Conservation (phyloP, 1,140 invertebrate species). For the Dreissena polymorpha region DNA sequence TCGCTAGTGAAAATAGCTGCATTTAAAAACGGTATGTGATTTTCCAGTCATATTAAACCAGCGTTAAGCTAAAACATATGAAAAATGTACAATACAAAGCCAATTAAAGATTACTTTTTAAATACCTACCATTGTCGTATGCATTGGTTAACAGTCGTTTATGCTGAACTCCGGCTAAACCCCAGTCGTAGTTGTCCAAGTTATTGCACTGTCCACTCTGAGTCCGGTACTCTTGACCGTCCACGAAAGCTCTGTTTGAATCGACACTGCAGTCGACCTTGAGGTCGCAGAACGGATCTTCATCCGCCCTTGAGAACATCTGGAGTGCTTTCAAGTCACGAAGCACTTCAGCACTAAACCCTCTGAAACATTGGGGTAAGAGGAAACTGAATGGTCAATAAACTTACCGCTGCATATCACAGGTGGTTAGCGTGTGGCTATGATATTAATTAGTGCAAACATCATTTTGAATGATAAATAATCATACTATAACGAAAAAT, state of each 20-base stretch:
- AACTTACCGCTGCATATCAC: no score
- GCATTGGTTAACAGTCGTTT: conserved; percentile 1
- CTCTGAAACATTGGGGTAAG: no score
- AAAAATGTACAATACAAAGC: background rate
- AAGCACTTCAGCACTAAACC: no score
- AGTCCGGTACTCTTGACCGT: conserved; percentile 16
- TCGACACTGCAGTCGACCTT: background rate
- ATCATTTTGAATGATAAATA: no score
- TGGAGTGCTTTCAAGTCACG: background rate
- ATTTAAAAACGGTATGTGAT: background rate
- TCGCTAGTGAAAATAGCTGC: background rate
- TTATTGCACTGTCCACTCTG: conserved; percentile 17
- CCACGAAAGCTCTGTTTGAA: background rate
- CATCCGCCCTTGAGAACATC: background rate
- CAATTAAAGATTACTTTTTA: background rate
- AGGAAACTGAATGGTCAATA: no score
- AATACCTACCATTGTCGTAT: conserved; percentile 23
- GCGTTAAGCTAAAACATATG: background rate
- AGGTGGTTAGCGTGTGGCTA: no score
- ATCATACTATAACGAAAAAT: no score
- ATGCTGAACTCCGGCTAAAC: conserved; percentile 20
- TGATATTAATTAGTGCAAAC: no score
- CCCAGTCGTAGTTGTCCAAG: conserved; percentile 19
- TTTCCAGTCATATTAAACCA: background rate
- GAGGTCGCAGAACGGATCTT: conserved; percentile 10